phyloP scores from a whole-genome alignment of 2,797 vertebrate genomes.

The Tadarida brasiliensis region DNA sequence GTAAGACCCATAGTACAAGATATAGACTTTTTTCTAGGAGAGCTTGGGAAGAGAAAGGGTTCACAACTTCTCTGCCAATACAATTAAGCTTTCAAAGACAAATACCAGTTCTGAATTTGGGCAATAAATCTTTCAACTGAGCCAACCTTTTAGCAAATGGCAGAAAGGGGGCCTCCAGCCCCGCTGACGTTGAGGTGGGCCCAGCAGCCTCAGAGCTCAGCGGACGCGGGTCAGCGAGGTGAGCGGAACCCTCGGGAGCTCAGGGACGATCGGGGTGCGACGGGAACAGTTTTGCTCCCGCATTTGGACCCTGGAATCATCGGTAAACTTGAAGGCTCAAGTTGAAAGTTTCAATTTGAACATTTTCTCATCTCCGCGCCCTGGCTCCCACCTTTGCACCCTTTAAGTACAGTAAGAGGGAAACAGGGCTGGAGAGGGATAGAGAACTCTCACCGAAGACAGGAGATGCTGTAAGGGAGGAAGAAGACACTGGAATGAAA shows the following conservation, averaged over 20 bases:
- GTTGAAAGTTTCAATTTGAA: constrained; percentile 19
- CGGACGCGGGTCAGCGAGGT: too few relatives aligned
- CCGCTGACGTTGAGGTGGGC: constrained; percentile 73
- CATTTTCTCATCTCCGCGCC: not conserved
- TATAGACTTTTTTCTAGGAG: constrained; percentile 71
- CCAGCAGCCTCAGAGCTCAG: constrained; percentile 67
- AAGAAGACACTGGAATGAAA: not conserved
- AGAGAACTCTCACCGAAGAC: not conserved
- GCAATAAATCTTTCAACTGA: constrained; percentile 86
- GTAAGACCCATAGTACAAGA: constrained; percentile 75
- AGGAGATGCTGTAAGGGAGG: not conserved
- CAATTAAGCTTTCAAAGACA: constrained; percentile 86
- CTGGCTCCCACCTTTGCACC: not conserved
- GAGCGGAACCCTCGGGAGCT: constrained; percentile 64
- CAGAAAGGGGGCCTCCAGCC: constrained; percentile 73
- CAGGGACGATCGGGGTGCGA: constrained; percentile 54
- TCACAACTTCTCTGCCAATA: constrained; percentile 83
- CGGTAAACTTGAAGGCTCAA: constrained; percentile 66
- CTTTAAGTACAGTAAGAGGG: not conserved
- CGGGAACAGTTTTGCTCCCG: constrained; percentile 72
- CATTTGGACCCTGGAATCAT: constrained; percentile 65
- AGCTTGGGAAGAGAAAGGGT: constrained; percentile 75
- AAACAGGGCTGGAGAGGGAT: not conserved
- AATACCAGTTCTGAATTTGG: constrained; percentile 87
- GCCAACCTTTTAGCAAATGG: constrained; percentile 74